phyloP scores from a whole-genome alignment of 2,888 invertebrate species.

The Ariolimax columbianus region DNA sequence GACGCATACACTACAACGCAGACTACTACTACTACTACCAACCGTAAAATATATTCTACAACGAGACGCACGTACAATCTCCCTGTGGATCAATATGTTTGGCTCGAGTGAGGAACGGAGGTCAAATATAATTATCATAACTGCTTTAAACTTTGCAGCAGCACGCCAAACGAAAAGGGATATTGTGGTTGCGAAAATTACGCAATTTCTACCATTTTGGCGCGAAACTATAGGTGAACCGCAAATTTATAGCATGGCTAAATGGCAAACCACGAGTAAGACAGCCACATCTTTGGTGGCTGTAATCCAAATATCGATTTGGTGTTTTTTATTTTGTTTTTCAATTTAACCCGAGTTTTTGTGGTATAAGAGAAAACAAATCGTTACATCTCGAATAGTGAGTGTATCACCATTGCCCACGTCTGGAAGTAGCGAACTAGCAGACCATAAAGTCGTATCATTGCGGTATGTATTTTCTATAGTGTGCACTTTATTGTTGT shows the following conservation, averaged over 20 bases:
- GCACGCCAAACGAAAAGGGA: background rate
- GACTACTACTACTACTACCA: background rate
- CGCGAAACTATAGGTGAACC: background rate
- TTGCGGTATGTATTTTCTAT: no score
- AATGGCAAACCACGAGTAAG: background rate
- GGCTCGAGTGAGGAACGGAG: constrained; percentile 16
- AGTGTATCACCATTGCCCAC: no score
- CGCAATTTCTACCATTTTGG: constrained; percentile 6
- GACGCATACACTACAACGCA: background rate
- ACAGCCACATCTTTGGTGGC: background rate
- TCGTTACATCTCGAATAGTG: no score
- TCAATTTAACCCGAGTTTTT: no score
- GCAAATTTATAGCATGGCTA: constrained; percentile 1
- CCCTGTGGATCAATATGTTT: constrained; percentile 21
- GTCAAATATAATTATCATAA: constrained; percentile 30
- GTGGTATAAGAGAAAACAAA: no score
- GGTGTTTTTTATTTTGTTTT: no score
- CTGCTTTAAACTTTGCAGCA: background rate
- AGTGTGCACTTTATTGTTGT: no score
- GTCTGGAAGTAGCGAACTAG: no score
- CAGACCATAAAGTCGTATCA: no score
- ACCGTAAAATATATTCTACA: background rate
- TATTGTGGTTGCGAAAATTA: background rate
- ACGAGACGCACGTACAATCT: background rate
- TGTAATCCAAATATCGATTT: constrained; percentile 6